A percentile compares a stretch with the other conserved stretches of the same genome.
Evolutionary conservation across 2,113 vertebrate genomes (phyloP).

Genomic region (Taxidea taxus): DNA sequence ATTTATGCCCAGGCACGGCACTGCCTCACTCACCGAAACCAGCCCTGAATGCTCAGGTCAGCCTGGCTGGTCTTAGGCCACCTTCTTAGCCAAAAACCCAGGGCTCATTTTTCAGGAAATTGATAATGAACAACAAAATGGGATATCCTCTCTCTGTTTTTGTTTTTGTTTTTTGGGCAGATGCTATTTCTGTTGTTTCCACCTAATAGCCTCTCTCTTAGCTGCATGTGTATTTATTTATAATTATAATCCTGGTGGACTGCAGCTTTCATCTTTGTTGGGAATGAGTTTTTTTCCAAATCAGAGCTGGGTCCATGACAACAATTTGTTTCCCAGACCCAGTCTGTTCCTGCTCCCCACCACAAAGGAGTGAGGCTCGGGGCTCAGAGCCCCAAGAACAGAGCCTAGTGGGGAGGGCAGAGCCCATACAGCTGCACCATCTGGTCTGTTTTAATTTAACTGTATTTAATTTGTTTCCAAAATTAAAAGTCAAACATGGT

Average conservation of each 20-base stretch:
- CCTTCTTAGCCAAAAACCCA: constrained; percentile 38
- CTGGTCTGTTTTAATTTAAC: constrained; percentile 83
- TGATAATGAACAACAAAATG: neutral
- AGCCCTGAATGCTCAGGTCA: neutral
- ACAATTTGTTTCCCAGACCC: constrained; percentile 2
- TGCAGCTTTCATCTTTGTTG: constrained; percentile 61
- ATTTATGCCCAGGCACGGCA: neutral
- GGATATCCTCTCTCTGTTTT: constrained; percentile 34
- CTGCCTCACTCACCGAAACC: neutral
- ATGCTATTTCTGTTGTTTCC: constrained; percentile 57
- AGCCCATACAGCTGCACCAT: constrained; percentile 64
- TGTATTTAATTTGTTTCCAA: constrained; percentile 84
- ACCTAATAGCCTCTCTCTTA: constrained; percentile 59
- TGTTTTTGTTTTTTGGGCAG: constrained; percentile 15
- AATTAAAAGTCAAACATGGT: constrained; percentile 80
- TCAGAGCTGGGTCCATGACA: constrained; percentile 10
- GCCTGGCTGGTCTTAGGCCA: neutral
- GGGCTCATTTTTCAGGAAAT: constrained; percentile 54
- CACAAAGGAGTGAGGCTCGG: neutral
- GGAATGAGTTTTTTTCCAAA: constrained; percentile 48
- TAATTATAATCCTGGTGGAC: constrained; percentile 59
- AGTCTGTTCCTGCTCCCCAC: neutral
- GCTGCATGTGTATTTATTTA: constrained; percentile 81
- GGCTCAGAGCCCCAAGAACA: neutral
- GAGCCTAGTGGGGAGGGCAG: neutral